Conservation (phyloP, 1,140 invertebrate species). For the Harpegnathos saltator region DNA sequence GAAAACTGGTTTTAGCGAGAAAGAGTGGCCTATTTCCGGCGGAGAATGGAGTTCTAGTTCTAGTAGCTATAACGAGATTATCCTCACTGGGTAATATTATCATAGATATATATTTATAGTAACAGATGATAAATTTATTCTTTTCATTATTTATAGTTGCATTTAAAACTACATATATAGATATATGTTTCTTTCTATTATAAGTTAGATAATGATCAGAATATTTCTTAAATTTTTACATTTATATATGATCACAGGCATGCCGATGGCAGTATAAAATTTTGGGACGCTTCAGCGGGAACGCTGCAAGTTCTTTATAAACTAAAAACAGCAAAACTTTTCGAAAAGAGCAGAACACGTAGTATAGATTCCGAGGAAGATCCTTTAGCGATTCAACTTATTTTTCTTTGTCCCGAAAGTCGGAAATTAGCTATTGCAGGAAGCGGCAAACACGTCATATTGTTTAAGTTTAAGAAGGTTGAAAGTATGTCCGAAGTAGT, state of each 20-base stretch:
- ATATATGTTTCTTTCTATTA: background rate
- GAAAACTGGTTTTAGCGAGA: conserved; percentile 96
- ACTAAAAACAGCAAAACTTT: conserved; percentile 98
- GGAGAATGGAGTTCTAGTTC: conserved; percentile 97
- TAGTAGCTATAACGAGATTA: conserved; percentile 98
- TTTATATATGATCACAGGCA: conserved; percentile 89
- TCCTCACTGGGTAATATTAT: conserved; percentile 94
- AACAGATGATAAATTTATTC: background rate
- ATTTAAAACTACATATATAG: background rate
- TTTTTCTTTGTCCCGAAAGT: conserved; percentile 97
- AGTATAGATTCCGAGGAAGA: conserved; percentile 91
- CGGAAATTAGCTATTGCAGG: conserved; percentile 95
- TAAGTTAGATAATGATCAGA: conserved; percentile 19
- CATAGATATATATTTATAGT: background rate
- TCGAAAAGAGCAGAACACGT: conserved; percentile 90
- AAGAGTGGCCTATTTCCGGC: conserved; percentile 97
- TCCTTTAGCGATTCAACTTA: conserved; percentile 96
- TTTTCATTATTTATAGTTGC: background rate
- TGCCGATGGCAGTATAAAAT: conserved; percentile 98
- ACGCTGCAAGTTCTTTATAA: conserved; percentile 98
- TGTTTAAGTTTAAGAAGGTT: conserved; percentile 97
- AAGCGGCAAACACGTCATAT: conserved; percentile 95
- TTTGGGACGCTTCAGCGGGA: conserved; percentile 98
- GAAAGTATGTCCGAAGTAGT: conserved; percentile 94
- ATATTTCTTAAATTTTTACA: conserved; percentile 49